phyloP scores from a whole-genome alignment of 2,113 vertebrate genomes.

The Prionailurus bengalensis region DNA sequence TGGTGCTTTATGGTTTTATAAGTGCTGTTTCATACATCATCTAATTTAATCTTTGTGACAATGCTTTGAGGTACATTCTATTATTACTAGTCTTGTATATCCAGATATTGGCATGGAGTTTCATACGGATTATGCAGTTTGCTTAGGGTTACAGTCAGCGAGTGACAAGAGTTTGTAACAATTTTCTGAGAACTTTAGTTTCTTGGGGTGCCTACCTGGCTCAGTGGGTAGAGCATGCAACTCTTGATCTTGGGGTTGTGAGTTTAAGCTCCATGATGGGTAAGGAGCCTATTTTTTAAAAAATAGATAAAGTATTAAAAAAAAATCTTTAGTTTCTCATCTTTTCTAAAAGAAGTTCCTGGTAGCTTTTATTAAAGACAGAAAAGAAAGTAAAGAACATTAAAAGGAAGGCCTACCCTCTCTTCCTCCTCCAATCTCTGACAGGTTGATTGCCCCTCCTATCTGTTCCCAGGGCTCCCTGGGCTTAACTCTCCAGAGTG shows the following conservation, averaged over 20 bases:
- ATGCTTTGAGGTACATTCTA: not conserved
- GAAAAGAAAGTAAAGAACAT: constrained; percentile 32
- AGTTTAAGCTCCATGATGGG: not conserved
- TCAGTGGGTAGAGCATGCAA: not conserved
- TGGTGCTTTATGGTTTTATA: constrained; percentile 2
- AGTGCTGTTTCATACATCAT: not conserved
- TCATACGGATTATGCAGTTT: constrained; percentile 13
- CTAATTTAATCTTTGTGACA: constrained; percentile 34
- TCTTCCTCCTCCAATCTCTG: not conserved
- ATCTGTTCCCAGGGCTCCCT: not conserved
- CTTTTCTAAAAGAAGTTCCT: constrained; percentile 29
- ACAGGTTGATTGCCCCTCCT: not conserved
- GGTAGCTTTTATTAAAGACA: constrained; percentile 45
- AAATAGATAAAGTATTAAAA: not conserved
- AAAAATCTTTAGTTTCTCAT: constrained; percentile 33
- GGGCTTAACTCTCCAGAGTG: not conserved
- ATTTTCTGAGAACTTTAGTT: constrained; percentile 13
- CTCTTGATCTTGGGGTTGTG: not conserved
- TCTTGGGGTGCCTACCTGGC: not conserved
- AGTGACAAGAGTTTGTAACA: constrained; percentile 15
- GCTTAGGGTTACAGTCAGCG: constrained; percentile 12
- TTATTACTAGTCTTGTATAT: not conserved
- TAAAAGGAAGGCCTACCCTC: not conserved
- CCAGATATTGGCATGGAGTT: not conserved
- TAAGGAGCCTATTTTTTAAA: not conserved